Conservation (phyloP, 2,797 vertebrate genomes). For the Cirrhinus mrigala region DNA sequence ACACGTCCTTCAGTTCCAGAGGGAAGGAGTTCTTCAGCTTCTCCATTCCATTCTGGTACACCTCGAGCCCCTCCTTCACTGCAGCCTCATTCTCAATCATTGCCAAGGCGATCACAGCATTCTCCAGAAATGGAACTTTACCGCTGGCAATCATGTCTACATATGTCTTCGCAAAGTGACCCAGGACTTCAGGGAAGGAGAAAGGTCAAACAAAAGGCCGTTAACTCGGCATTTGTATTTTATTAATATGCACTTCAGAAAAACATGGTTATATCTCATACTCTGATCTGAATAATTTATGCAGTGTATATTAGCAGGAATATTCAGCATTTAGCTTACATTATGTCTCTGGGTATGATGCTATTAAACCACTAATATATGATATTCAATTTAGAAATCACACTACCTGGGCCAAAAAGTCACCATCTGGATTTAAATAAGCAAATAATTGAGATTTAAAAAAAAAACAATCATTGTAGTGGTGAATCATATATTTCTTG, state of each 20-base stretch:
- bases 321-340: neutral
- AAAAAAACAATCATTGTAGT: neutral
- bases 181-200: conserved; percentile 62
- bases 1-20: conserved; percentile 50
- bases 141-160: conserved; percentile 65
- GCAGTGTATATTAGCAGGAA: neutral
- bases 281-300: neutral
- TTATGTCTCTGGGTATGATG: too few species aligned
- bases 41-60: conserved; percentile 67
- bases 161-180: conserved; percentile 61
- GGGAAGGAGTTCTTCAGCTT: conserved; percentile 57
- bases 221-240: neutral
- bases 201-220: neutral
- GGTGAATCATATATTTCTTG: too few species aligned
- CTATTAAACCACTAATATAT: neutral
- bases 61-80: conserved; percentile 49
- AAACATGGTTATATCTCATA: neutral
- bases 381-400: neutral
- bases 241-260: neutral
- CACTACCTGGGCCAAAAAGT: too few species aligned
- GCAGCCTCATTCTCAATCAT: conserved; percentile 65
- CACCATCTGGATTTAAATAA: too few species aligned
- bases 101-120: conserved; percentile 63
- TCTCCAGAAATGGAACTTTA: conserved; percentile 66
- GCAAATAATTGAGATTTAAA: too few species aligned